Evolutionary conservation across 2,797 vertebrate species (phyloP), one percentile per base, ranked within the genome.

Genomic region (Arnoldichthys spilopterus): DNA sequence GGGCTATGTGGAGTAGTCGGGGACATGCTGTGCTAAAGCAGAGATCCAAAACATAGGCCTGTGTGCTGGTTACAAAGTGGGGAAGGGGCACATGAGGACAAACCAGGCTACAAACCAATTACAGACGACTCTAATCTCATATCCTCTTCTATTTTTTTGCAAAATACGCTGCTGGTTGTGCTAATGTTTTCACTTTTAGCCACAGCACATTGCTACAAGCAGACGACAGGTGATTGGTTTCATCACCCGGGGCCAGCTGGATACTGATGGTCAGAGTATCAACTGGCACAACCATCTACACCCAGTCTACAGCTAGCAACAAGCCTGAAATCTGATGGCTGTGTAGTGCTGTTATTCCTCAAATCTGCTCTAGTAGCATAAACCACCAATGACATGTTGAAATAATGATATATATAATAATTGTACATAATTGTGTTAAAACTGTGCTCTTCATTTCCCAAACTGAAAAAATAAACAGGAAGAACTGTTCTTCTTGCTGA

Each of bases 21-120:
- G 53, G 58, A 63, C 47, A 16, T 7, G 47, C 28, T 26, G 58
- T 37, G 45, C 54, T 24, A 56, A 62, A 80, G 62, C 43, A 64
- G 24, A 70, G 72, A 74, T 40, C n/a, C 11, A 54, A 67, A 73
- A 13, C 66, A 66, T 15, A 45, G 26, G 13, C 15, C 40, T 16
- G 15, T 16, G 18, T 9, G 24, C 34, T 53, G 56, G 51, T 58
- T 28, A 58, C 5, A 30, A 1, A 22, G 24, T 11, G 34, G 13
- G 59, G 22, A 54, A 5, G 24, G 45, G 3, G 34, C 51, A 69
- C 15, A 4, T 7, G 40, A 70, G 30, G 58, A 26, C 9, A 15
- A 53, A 26, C 24, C 30, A 45, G 32, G 30, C 67, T 71, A 28
- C 40, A 34, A 62, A 34, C 20, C 47, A 77, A 34, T 59, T 51